These are phyloP conservation scores for Chlamydotis undulata DNA, from an alignment of 2,113 vertebrate species.

Conservation along the genomic window DNA sequence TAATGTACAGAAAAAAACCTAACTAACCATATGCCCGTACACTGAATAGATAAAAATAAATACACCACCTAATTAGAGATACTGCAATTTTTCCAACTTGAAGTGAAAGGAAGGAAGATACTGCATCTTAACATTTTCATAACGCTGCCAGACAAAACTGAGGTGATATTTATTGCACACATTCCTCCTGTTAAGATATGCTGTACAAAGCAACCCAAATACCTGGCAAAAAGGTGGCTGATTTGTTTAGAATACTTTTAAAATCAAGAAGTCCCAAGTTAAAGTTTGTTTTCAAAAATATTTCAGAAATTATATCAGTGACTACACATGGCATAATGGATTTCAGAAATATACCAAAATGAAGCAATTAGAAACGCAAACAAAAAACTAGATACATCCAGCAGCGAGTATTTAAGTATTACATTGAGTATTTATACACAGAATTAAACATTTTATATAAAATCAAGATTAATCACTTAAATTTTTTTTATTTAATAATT, in stretches of 20 bases:
- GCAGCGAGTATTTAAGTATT: background rate
- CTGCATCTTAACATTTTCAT: constrained; percentile 74
- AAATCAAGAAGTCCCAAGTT: background rate
- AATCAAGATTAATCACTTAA: background rate
- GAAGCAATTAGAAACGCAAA: constrained; percentile 46
- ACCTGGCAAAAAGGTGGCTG: constrained; percentile 31
- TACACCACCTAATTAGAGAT: constrained; percentile 53
- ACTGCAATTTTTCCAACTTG: constrained; percentile 50
- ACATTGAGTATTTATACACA: background rate
- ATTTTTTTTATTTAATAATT: background rate
- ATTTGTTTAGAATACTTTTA: constrained; percentile 13
- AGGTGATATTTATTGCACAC: constrained; percentile 75
- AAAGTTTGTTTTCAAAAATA: constrained; percentile 8
- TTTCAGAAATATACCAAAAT: constrained; percentile 46
- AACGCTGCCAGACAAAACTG: constrained; percentile 61
- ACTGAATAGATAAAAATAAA: constrained; percentile 66
- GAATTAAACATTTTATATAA: background rate
- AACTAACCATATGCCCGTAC: constrained; percentile 40
- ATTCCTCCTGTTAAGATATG: constrained; percentile 67
- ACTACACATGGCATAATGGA: constrained; percentile 12
- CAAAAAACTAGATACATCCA: constrained; percentile 23
- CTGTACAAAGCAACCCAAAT: constrained; percentile 56
- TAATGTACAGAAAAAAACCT: constrained; percentile 12
- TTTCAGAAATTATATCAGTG: constrained; percentile 25
- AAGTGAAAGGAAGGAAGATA: constrained; percentile 63